Conservation (phyloP, 2,888 invertebrate genomes). For the Drosophila antonietae region DNA sequence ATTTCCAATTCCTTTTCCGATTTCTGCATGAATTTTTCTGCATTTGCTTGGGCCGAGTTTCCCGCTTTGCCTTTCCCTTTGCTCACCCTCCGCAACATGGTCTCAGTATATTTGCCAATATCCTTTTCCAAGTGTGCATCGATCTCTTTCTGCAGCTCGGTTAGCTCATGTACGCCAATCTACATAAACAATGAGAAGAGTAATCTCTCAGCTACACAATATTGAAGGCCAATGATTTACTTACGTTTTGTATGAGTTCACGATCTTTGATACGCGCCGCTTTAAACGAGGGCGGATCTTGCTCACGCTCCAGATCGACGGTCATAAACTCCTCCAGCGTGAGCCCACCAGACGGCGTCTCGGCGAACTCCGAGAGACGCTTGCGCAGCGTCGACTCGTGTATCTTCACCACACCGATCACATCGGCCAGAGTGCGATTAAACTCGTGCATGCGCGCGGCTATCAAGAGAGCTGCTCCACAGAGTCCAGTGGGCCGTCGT, state of each 20-base stretch:
- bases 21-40: slow-evolving; percentile 7
- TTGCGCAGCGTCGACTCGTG: slow-evolving; percentile 97
- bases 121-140: slow-evolving; percentile 91
- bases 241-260: slow-evolving; percentile 91
- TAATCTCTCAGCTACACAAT: neutral
- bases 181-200: slow-evolving; percentile 13
- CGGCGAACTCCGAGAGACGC: slow-evolving; percentile 96
- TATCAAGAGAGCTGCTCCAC: slow-evolving; percentile 98
- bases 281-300: slow-evolving; percentile 97
- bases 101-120: slow-evolving; percentile 84
- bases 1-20: slow-evolving; percentile 80
- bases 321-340: slow-evolving; percentile 99
- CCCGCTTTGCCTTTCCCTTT: slow-evolving; percentile 29
- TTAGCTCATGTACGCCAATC: slow-evolving; percentile 88
- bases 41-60: neutral
- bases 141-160: slow-evolving; percentile 93
- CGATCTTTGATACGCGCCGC: slow-evolving; percentile 95
- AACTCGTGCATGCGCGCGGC: slow-evolving; percentile 97
- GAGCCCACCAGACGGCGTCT: slow-evolving; percentile 97
- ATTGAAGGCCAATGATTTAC: neutral
- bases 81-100: slow-evolving; percentile 50
- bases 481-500: slow-evolving; percentile 97
- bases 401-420: slow-evolving; percentile 97
- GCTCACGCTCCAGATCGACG: slow-evolving; percentile 97
- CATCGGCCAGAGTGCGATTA: slow-evolving; percentile 92